phyloP scores from a whole-genome alignment of 2,113 vertebrate genomes.

The Malurus cyaneus region DNA sequence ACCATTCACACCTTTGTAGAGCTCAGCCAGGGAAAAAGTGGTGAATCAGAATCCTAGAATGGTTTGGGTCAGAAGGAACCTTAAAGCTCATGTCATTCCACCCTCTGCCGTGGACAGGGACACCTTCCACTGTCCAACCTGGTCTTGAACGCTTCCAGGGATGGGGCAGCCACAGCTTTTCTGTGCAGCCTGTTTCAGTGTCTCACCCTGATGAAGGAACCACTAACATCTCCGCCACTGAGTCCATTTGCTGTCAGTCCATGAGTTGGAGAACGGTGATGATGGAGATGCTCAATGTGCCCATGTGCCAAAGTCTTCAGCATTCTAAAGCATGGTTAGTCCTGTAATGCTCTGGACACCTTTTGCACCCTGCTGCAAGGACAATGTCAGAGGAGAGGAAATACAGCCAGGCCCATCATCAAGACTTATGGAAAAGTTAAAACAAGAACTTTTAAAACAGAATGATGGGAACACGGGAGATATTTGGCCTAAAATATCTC shows the following conservation, averaged over 20 bases:
- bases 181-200: neutral
- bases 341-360: slow-evolving; percentile 51
- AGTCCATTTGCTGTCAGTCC: slow-evolving; percentile 60
- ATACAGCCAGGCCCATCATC: neutral
- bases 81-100: fast-evolving
- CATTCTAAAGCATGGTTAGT: slow-evolving; percentile 44
- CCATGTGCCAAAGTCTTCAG: slow-evolving; percentile 52
- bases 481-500: neutral
- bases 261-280: slow-evolving; percentile 3
- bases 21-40: slow-evolving; percentile 70
- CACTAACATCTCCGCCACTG: slow-evolving; percentile 13
- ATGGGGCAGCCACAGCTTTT: neutral
- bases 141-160: neutral
- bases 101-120: fast-evolving
- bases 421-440: neutral
- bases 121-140: fast-evolving
- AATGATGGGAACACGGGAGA: neutral
- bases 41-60: neutral
- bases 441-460: neutral
- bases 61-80: neutral
- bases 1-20: slow-evolving; percentile 36
- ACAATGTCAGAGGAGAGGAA: neutral
- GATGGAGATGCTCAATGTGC: slow-evolving; percentile 58
- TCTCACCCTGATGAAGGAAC: fast-evolving
- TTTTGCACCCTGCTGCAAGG: slow-evolving; percentile 60